These are phyloP conservation scores for Arremon aurantiirostris DNA, from an alignment of 2,797 vertebrate species.

Conservation along the genomic window DNA sequence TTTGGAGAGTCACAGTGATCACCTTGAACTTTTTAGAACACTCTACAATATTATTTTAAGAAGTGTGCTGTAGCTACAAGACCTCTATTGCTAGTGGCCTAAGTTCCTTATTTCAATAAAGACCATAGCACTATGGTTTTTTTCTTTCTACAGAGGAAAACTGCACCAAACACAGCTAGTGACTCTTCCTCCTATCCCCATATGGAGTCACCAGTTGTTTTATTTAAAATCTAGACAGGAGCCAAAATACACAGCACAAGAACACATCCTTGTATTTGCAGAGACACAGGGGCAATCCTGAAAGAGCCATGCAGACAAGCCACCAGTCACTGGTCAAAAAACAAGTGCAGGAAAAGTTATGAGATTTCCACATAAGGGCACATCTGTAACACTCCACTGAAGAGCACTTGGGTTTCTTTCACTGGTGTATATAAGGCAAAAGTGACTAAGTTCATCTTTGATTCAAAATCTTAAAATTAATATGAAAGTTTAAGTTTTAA, in stretches of 20 bases:
- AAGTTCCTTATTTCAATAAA: background rate
- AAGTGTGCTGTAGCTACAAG: background rate
- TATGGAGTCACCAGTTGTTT: background rate
- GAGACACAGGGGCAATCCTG: background rate
- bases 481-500: background rate
- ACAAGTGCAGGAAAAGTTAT: background rate
- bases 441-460: background rate
- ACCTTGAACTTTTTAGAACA: background rate
- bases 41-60: background rate
- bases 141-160: background rate
- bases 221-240: background rate
- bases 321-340: background rate
- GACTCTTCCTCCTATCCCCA: background rate
- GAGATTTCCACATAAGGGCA: background rate
- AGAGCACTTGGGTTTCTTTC: background rate
- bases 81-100: background rate
- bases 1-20: background rate
- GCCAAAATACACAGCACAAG: background rate
- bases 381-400: background rate
- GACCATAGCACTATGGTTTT: background rate
- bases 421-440: background rate
- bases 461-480: background rate
- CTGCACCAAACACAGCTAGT: background rate
- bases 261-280: background rate
- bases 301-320: background rate